phyloP scores from a whole-genome alignment of 2,888 invertebrate genomes.

The Hydriomena furcata region DNA sequence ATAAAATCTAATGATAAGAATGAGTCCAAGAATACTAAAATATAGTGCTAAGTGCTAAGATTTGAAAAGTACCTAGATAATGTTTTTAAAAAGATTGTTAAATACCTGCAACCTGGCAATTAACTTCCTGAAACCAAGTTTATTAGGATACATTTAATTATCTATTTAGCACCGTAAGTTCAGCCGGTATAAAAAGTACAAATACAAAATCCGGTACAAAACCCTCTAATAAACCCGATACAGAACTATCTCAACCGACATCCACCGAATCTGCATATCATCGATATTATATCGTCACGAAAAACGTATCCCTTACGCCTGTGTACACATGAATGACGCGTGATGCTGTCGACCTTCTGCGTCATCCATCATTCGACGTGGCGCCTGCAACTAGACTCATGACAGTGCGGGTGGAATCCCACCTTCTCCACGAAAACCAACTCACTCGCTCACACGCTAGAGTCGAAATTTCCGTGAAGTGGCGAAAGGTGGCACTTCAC shows the following conservation, averaged over 20 bases:
- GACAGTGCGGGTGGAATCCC: slow-evolving; percentile 63
- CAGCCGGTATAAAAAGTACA: no score
- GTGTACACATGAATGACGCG: slow-evolving; percentile 84
- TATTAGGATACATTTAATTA: no score
- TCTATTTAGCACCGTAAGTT: no score
- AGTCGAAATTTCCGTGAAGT: slow-evolving; percentile 36
- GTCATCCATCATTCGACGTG: slow-evolving; percentile 83
- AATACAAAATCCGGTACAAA: neutral
- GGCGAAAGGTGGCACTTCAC: slow-evolving; percentile 71
- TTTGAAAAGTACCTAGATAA: no score
- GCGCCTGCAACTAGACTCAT: slow-evolving; percentile 82
- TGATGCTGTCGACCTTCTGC: slow-evolving; percentile 82
- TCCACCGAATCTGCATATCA: slow-evolving; percentile 79
- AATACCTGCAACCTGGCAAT: no score
- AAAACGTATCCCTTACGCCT: slow-evolving; percentile 84
- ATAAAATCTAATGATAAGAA: no score
- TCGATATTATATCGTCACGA: slow-evolving; percentile 83
- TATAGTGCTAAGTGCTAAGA: no score
- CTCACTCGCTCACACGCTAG: slow-evolving; percentile 36
- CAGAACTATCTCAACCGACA: slow-evolving; percentile 50
- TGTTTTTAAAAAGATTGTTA: no score
- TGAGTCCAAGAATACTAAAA: no score
- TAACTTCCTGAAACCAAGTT: no score
- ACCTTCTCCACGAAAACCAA: slow-evolving; percentile 34
- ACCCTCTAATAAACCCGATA: slow-evolving; percentile 40